Conservation (phyloP, 2,113 vertebrate genomes). For the Ailuropoda melanoleuca region DNA sequence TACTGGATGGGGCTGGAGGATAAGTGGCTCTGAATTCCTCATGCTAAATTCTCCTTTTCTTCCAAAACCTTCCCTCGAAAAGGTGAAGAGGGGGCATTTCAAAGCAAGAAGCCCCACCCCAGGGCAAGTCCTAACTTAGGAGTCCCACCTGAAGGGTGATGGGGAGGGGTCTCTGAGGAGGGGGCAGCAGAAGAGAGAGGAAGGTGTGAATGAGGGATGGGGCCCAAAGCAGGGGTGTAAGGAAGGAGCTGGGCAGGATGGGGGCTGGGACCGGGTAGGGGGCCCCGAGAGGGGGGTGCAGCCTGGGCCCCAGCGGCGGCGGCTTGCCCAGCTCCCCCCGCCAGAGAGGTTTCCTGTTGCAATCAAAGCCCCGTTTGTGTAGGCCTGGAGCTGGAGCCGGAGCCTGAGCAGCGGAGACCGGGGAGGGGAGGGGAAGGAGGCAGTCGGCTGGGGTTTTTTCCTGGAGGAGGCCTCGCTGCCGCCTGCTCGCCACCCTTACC, state of each 20-base stretch:
- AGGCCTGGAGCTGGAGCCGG: slow-evolving; percentile 70
- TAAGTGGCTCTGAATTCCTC: slow-evolving; percentile 54
- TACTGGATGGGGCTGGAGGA: slow-evolving; percentile 19
- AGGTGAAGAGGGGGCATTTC: slow-evolving; percentile 53
- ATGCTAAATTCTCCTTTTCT: slow-evolving; percentile 58
- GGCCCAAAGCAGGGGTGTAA: slow-evolving; percentile 40
- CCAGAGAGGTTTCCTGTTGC: slow-evolving; percentile 82
- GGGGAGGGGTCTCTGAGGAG: slow-evolving; percentile 28
- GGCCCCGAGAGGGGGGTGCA: slow-evolving; percentile 70
- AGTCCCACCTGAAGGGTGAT: slow-evolving; percentile 60
- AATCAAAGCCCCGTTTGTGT: slow-evolving; percentile 83
- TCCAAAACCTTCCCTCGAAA: slow-evolving; percentile 45
- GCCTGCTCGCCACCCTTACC: slow-evolving; percentile 39
- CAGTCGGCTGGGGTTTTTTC: slow-evolving; percentile 66
- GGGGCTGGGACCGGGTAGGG: slow-evolving; percentile 69
- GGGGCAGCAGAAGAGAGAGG: background rate
- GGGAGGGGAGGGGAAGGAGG: slow-evolving; percentile 75
- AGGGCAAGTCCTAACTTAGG: slow-evolving; percentile 12
- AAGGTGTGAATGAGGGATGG: slow-evolving; percentile 61
- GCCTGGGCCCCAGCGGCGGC: slow-evolving; percentile 73
- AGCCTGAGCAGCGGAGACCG: slow-evolving; percentile 65
- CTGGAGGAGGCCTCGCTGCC: slow-evolving; percentile 53
- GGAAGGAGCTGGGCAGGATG: slow-evolving; percentile 37
- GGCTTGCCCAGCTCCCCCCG: slow-evolving; percentile 71
- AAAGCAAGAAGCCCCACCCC: slow-evolving; percentile 41